Percentiles rank a stretch among this genome's conserved stretches.
Evolutionary conservation across 1,140 invertebrate species (phyloP).

Genomic region (Drosophila ironensis): DNA sequence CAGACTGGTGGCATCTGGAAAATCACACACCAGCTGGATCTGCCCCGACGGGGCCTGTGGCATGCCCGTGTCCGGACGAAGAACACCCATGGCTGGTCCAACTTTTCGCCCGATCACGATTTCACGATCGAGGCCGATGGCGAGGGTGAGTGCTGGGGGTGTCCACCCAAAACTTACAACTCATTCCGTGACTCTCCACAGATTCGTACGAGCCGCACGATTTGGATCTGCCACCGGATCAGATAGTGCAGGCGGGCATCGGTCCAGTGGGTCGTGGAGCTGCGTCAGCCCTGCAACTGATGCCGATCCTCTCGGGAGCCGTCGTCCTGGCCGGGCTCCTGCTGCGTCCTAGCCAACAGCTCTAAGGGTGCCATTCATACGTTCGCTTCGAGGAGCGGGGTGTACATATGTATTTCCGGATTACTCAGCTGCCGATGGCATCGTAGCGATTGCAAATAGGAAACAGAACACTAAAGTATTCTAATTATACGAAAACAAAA

Average conservation of each 20-base stretch:
- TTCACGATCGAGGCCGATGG: conserved; percentile 44
- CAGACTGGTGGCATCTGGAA: conserved; percentile 72
- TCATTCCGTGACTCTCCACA: neutral
- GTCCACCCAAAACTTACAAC: neutral
- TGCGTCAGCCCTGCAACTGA: conserved; percentile 6
- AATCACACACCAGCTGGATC: conserved; percentile 75
- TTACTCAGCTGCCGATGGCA: conserved; percentile 34
- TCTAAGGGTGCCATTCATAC: conserved; percentile 28
- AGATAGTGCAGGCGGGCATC: conserved; percentile 57
- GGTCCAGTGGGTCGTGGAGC: conserved; percentile 6
- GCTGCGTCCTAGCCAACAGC: conserved; percentile 23
- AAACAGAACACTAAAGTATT: conserved; percentile 64
- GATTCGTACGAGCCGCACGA: conserved; percentile 23
- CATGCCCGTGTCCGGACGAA: conserved; percentile 70
- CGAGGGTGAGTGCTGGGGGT: conserved; percentile 21
- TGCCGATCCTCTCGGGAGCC: neutral
- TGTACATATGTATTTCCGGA: conserved; percentile 52
- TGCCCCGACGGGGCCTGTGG: conserved; percentile 63
- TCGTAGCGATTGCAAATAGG: conserved; percentile 24
- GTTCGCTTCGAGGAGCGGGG: neutral
- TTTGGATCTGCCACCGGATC: conserved; percentile 49
- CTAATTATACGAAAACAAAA: conserved; percentile 66
- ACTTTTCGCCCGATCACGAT: conserved; percentile 63
- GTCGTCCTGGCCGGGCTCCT: conserved; percentile 15
- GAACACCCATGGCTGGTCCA: conserved; percentile 79